These are phyloP conservation scores for Trichogramma dendrolimi DNA, from an alignment of 2,888 invertebrate genomes.

Conservation along the genomic window DNA sequence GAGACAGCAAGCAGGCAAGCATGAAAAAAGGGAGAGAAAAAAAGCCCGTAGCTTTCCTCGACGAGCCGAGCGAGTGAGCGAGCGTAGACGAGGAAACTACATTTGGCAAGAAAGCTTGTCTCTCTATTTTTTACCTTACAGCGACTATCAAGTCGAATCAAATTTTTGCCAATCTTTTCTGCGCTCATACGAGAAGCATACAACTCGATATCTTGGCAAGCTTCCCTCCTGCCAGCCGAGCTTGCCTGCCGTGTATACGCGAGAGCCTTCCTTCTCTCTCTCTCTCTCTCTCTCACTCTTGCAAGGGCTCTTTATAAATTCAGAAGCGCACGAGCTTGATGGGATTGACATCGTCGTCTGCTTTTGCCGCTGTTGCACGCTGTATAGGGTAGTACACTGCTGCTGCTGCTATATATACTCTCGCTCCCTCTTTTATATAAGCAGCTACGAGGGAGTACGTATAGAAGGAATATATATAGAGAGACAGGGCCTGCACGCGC, in stretches of 20 bases:
- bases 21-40: too few species aligned
- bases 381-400: neutral
- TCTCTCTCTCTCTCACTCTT: neutral
- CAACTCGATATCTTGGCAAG: slow-evolving; percentile 26
- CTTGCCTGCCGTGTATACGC: slow-evolving; percentile 5
- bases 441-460: too few species aligned
- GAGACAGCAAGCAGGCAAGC: too few species aligned
- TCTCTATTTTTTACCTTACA: neutral
- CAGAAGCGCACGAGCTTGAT: slow-evolving; percentile 18
- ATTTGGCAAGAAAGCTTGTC: slow-evolving; percentile 19
- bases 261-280: neutral
- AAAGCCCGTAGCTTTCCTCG: too few species aligned
- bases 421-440: too few species aligned
- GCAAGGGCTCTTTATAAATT: slow-evolving; percentile 26
- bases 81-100: slow-evolving; percentile 5
- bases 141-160: slow-evolving; percentile 23
- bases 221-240: slow-evolving; percentile 9
- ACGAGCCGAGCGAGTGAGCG: too few species aligned
- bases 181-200: neutral
- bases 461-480: too few species aligned
- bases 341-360: neutral
- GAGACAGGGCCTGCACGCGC: neutral
- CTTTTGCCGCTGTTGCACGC: neutral
- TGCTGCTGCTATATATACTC: neutral
- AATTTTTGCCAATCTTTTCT: slow-evolving; percentile 21